phyloP scores from a whole-genome alignment of 2,797 vertebrate species.

The Trachops cirrhosus region DNA sequence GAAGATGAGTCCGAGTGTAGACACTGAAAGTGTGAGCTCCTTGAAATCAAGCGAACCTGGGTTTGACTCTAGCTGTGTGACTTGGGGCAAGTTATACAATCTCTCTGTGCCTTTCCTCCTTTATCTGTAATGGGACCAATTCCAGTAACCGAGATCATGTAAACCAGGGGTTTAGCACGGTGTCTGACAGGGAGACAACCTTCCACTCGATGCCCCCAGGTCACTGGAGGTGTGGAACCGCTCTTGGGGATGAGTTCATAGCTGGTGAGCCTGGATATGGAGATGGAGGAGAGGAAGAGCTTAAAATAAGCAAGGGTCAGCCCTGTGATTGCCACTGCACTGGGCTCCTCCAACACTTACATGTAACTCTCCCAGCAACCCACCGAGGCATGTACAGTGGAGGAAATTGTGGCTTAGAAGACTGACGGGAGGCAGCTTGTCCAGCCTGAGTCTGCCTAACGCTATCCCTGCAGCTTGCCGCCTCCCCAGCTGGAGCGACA shows the following conservation, averaged over 20 bases:
- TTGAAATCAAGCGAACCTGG: not conserved
- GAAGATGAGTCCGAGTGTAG: not conserved
- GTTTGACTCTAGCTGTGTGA: not conserved
- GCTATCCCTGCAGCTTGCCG: not conserved
- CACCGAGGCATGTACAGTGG: not conserved
- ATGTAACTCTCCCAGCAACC: not conserved
- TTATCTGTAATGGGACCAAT: not conserved
- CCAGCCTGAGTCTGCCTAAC: not conserved
- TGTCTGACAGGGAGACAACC: not conserved
- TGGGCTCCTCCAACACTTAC: not conserved
- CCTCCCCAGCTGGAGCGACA: not conserved
- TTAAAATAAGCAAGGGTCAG: not conserved
- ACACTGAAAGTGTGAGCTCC: not conserved
- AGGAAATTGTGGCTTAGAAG: not conserved
- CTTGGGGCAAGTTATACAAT: not conserved
- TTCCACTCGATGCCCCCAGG: not conserved
- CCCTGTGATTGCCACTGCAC: not conserved
- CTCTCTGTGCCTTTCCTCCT: not conserved
- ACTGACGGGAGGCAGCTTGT: not conserved
- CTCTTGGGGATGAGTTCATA: not conserved
- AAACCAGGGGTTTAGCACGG: not conserved
- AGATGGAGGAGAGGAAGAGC: not conserved
- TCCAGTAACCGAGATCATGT: not conserved
- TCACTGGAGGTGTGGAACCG: not conserved
- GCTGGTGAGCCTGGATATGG: not conserved